phyloP scores from a whole-genome alignment of 92 coral and sea anemone species.

The Palythoa grandiflora region DNA sequence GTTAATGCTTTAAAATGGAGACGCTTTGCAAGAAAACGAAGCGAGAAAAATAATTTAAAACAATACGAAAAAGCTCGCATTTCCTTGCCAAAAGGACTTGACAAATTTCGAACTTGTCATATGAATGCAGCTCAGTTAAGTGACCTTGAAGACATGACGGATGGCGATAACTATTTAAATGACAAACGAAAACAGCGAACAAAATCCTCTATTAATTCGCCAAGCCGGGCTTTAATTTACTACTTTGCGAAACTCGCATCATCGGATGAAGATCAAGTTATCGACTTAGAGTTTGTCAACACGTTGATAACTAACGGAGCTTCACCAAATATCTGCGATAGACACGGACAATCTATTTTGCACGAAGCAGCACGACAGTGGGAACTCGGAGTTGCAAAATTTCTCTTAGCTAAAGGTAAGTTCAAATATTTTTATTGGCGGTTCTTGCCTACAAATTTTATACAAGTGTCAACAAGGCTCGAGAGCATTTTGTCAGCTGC shows the following conservation, averaged over 20 bases:
- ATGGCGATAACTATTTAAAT: slow-evolving; percentile 41
- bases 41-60: slow-evolving; percentile 46
- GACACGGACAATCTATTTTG: slow-evolving; percentile 91
- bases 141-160: slow-evolving; percentile 86
- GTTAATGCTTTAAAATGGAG: slow-evolving; percentile 84
- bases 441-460: too few relatives aligned
- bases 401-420: slow-evolving; percentile 90
- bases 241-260: slow-evolving; percentile 94
- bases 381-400: slow-evolving; percentile 90
- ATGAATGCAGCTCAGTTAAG: slow-evolving; percentile 91
- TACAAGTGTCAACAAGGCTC: too few relatives aligned
- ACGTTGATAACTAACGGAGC: slow-evolving; percentile 90
- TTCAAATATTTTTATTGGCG: neutral
- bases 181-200: slow-evolving; percentile 48
- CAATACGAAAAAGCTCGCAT: slow-evolving; percentile 57
- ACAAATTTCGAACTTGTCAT: slow-evolving; percentile 65
- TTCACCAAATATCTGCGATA: slow-evolving; percentile 79
- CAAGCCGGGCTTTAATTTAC: slow-evolving; percentile 89
- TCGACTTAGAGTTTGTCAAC: slow-evolving; percentile 91
- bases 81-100: slow-evolving; percentile 56
- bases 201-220: slow-evolving; percentile 79
- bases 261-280: slow-evolving; percentile 81
- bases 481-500: too few relatives aligned
- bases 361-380: slow-evolving; percentile 98
- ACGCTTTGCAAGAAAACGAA: slow-evolving; percentile 63